Conservation (phyloP, 2,888 invertebrate species). For the Axea sp. region DNA sequence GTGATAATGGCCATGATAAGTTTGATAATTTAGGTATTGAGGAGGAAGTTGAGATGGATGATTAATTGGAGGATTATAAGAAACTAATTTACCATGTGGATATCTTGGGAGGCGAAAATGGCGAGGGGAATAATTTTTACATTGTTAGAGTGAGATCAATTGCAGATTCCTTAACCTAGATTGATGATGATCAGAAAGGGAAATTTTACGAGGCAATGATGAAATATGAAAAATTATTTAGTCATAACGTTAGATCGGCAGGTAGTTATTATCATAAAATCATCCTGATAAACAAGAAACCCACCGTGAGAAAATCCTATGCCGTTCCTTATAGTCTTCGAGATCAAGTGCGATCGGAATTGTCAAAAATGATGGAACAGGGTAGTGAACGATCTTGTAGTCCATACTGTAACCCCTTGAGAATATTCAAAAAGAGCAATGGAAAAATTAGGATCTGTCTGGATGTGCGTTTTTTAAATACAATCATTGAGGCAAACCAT, state of each 20-base stretch:
- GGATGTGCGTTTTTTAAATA: conserved; percentile 68
- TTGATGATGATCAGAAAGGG: conserved; percentile 2
- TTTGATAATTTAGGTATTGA: too few species aligned
- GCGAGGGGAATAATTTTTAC: too few species aligned
- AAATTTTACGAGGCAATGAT: conserved; percentile 16
- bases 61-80: too few species aligned
- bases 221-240: conserved; percentile 37
- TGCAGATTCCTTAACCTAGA: background rate
- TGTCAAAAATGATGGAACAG: conserved; percentile 64
- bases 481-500: conserved; percentile 64
- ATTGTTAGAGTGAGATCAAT: too few species aligned
- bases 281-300: conserved; percentile 58
- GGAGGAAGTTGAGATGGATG: too few species aligned
- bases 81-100: too few species aligned
- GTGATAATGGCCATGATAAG: too few species aligned
- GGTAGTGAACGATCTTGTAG: conserved; percentile 66
- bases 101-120: too few species aligned
- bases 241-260: conserved; percentile 5
- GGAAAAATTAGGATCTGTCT: conserved; percentile 57
- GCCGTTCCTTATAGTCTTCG: conserved; percentile 66
- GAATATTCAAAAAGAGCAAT: conserved; percentile 68
- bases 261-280: conserved; percentile 64
- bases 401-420: conserved; percentile 67
- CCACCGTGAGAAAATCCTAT: conserved; percentile 64
- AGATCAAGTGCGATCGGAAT: conserved; percentile 58